These are phyloP conservation scores for Anas georgica DNA, from an alignment of 2,797 vertebrate genomes.

Conservation along the genomic window DNA sequence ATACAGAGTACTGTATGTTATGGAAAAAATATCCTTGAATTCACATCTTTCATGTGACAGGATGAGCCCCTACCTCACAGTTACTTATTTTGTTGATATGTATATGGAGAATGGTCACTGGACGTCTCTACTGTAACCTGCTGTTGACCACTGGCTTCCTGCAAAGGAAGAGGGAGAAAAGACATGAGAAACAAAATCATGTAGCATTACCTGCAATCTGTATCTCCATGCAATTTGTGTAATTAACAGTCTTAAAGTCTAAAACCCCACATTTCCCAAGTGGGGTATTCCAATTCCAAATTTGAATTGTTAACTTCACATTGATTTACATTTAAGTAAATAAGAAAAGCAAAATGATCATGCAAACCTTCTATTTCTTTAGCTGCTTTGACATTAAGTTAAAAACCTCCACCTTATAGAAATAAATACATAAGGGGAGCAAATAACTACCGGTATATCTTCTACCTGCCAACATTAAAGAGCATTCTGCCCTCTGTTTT, in stretches of 20 bases:
- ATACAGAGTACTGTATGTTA: background rate
- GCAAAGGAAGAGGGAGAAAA: conserved; percentile 66
- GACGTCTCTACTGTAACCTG: conserved; percentile 91
- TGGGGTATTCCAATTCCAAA: background rate
- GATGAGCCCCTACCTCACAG: conserved; percentile 80
- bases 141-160: conserved; percentile 93
- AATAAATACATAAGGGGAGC: background rate
- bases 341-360: background rate
- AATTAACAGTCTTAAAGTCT: background rate
- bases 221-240: background rate
- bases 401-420: background rate
- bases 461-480: background rate
- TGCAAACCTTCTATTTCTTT: background rate
- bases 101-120: conserved; percentile 93
- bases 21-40: conserved; percentile 18
- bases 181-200: conserved; percentile 9
- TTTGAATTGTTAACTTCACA: background rate
- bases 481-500: background rate
- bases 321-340: background rate
- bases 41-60: conserved; percentile 11
- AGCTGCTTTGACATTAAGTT: background rate
- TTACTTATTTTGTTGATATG: conserved; percentile 98
- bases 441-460: background rate
- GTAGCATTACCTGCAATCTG: background rate
- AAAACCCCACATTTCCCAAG: background rate